Evolutionary conservation across 2,113 vertebrate genomes (phyloP), one percentile per base, ranked within the genome.

Genomic region (Helogale parvula): DNA sequence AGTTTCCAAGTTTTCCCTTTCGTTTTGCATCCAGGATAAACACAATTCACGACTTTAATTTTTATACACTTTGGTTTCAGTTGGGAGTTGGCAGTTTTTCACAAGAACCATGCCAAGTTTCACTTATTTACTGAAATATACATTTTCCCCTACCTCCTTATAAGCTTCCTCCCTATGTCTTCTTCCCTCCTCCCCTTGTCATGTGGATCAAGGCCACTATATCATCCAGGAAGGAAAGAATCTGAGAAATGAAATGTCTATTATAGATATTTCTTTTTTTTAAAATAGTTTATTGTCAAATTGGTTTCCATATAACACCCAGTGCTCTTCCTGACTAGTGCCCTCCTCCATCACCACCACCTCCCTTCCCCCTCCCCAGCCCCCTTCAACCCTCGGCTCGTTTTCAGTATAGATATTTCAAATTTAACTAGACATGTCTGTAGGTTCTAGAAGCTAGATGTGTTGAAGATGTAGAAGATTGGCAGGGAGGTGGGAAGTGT

Each of bases 1-100:
- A 79, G 21, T 94, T 97, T 97, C 66, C 96, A 97, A 95, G 66
- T 86, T 98, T 95, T 94, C 57, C 19, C 76, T 96, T 92, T 87
- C 50, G 72, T 41, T 95, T 82, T 79, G 15, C 88, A 82, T 93
- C 96, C 77, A 95, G 93, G 72, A 88, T 93, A 93, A 93, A 88
- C 16, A 68, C 19, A 52, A 97, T 89, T 60, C 84, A 97, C 90
- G 89, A 85, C 84, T 94, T 96, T 88, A 85, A 90, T 96, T 95
- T 96, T 60, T 95, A 86, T 94, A 66, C 84, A 88, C 94, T 94
- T 94, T 82, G n/a, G 21, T 90, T 95, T 94, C 77, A 96, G 84
- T 81, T 16, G 45, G 88, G 84, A 79, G 71, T 52, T 97, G 95
- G 88, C 84, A 85, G 76, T 47, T 96, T 96, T 95, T 96, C 81